These are phyloP conservation scores for Apodemus agrarius DNA, from an alignment of 2,797 vertebrate genomes.

Conservation along the genomic window DNA sequence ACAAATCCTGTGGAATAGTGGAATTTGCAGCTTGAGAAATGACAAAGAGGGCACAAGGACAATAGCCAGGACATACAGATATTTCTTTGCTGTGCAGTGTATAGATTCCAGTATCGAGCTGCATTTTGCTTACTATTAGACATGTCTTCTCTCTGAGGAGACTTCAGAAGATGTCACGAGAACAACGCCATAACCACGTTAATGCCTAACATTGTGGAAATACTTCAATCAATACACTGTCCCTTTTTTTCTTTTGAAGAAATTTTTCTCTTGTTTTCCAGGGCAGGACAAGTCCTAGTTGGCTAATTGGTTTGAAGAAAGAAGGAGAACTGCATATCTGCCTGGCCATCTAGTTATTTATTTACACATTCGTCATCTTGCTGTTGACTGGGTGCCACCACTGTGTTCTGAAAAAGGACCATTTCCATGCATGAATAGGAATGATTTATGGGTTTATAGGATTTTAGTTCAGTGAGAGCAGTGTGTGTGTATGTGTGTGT, in stretches of 20 bases:
- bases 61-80: neutral
- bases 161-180: neutral
- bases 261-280: neutral
- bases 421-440: neutral
- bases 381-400: neutral
- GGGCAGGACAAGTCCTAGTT: neutral
- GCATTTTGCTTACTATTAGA: conserved; percentile 7
- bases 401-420: conserved; percentile 18
- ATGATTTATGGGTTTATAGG: neutral
- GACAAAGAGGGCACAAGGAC: neutral
- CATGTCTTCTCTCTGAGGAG: neutral
- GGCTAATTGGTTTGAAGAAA: conserved; percentile 1
- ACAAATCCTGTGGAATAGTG: neutral
- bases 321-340: neutral
- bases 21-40: conserved; percentile 35
- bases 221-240: neutral
- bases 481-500: neutral
- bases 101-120: neutral
- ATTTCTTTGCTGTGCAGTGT: neutral
- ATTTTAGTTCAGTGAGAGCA: conserved; percentile 54
- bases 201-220: neutral
- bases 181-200: conserved; percentile 36
- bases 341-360: neutral
- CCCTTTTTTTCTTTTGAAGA: conserved; percentile 29
- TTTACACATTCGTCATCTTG: neutral